Evolutionary conservation across 2,888 invertebrate species (phyloP).

Genomic region (Sesia bembeciformis): DNA sequence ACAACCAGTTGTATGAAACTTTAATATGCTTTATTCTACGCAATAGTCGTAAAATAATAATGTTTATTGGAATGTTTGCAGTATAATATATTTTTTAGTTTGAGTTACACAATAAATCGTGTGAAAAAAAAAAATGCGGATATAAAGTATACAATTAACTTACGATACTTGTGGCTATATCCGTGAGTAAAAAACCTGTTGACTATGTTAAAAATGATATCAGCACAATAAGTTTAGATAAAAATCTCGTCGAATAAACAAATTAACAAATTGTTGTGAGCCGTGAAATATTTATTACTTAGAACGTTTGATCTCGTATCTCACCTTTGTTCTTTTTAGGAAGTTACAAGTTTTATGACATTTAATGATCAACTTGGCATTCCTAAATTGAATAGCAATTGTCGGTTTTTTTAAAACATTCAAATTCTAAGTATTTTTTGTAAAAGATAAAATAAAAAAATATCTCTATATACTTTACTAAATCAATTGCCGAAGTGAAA

Average conservation of each 20-base stretch:
- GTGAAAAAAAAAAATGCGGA: conserved; percentile 31
- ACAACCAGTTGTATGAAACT: background rate
- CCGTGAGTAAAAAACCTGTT: conserved; percentile 18
- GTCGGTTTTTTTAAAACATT: too few relatives aligned
- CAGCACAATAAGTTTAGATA: conserved; percentile 6
- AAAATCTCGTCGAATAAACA: conserved; percentile 3
- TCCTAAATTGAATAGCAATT: too few relatives aligned
- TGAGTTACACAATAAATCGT: conserved; percentile 14
- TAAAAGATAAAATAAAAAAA: too few relatives aligned
- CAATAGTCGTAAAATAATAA: background rate
- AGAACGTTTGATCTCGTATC: background rate
- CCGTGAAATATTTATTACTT: conserved; percentile 1
- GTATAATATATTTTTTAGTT: background rate
- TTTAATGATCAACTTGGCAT: background rate
- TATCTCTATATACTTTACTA: too few relatives aligned
- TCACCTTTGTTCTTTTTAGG: background rate
- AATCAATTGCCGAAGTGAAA: too few relatives aligned
- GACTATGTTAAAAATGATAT: conserved; percentile 17
- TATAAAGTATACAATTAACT: conserved; percentile 13
- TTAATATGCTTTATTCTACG: background rate
- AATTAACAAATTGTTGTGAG: conserved; percentile 1
- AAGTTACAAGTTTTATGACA: background rate
- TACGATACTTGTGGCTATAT: conserved; percentile 10
- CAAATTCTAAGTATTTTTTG: too few relatives aligned
- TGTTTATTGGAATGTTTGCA: background rate